phyloP scores from a whole-genome alignment of 2,888 invertebrate species.

The Idaea biselata region DNA sequence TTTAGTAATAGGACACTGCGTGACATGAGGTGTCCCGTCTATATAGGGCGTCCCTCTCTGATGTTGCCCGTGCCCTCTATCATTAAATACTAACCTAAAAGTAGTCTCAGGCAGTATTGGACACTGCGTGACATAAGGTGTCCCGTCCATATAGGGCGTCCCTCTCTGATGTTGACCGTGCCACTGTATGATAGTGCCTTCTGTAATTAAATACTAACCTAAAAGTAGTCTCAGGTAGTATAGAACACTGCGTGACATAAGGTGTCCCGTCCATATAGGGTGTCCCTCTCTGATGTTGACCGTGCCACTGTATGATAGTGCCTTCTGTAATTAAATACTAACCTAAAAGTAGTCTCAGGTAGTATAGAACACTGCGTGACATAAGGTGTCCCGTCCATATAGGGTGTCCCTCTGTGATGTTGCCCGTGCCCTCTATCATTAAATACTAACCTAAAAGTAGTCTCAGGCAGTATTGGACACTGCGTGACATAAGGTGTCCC shows the following conservation, averaged over 20 bases:
- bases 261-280: constrained; percentile 96
- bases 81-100: constrained; percentile 83
- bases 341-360: constrained; percentile 54
- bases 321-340: not conserved
- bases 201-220: not conserved
- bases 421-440: not conserved
- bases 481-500: constrained; percentile 93
- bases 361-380: constrained; percentile 92
- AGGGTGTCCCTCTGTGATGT: constrained; percentile 81
- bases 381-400: constrained; percentile 94
- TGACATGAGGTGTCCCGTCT: constrained; percentile 93
- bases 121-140: constrained; percentile 92
- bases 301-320: not conserved
- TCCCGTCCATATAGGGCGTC: constrained; percentile 94
- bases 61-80: constrained; percentile 94
- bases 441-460: constrained; percentile 81
- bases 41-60: constrained; percentile 89
- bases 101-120: constrained; percentile 88
- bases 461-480: constrained; percentile 89
- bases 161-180: constrained; percentile 89
- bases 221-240: constrained; percentile 73
- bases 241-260: constrained; percentile 91
- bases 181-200: constrained; percentile 90
- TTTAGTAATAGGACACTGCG: constrained; percentile 93
- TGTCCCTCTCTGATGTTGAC: constrained; percentile 80